A percentile compares a stretch with the other conserved stretches of the same genome.
Evolutionary conservation across 2,797 vertebrate genomes (phyloP).

Genomic region (Gymnoscopelus microlampas): DNA sequence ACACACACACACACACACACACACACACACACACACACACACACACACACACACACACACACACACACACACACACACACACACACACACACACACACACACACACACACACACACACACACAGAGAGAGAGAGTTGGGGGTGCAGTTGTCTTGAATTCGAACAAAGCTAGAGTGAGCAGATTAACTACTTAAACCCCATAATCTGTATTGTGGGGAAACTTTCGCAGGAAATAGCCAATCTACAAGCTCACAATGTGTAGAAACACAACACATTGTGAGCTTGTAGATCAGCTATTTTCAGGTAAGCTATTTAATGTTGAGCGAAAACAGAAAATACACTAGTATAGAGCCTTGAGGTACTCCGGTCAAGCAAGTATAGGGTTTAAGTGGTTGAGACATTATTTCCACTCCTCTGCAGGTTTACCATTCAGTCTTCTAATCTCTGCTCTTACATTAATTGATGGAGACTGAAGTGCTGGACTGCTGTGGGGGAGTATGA

Average conservation of each 20-base stretch:
- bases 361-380: no score
- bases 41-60: slow-evolving; percentile 2
- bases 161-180: no score
- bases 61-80: slow-evolving; percentile 7
- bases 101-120: slow-evolving; percentile 1
- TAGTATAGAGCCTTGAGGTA: no score
- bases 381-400: not conserved
- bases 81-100: not conserved
- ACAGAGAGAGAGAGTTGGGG: not conserved
- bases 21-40: slow-evolving; percentile 3
- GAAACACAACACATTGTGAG: no score
- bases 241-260: no score
- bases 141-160: not conserved
- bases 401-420: slow-evolving; percentile 3
- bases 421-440: slow-evolving; percentile 4
- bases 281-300: no score
- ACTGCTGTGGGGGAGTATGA: not conserved
- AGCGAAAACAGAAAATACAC: no score
- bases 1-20: not conserved
- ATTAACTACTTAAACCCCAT: no score
- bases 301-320: no score
- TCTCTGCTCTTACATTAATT: not conserved
- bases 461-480: not conserved
- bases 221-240: no score
- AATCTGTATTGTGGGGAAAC: no score